Conservation (phyloP, 1,140 invertebrate genomes). For the Hormaphis cornu region DNA sequence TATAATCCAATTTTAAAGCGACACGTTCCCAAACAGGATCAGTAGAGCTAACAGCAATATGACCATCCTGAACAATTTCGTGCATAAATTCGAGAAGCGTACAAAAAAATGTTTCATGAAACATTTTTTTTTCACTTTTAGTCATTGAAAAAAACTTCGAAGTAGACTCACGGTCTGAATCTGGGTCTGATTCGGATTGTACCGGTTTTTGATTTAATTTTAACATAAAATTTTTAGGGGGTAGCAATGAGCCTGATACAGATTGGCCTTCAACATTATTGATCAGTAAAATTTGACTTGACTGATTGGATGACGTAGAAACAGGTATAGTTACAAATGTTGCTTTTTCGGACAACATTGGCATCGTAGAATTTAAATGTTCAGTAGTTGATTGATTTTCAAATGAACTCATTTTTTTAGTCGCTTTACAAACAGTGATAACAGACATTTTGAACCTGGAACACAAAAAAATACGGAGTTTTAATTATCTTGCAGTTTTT, state of each 20-base stretch:
- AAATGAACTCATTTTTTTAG: not conserved
- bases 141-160: conserved; percentile 28
- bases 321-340: not conserved
- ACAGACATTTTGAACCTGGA: conserved; percentile 9
- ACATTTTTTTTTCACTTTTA: conserved; percentile 23
- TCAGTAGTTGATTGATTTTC: conserved; percentile 7
- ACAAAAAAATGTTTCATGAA: conserved; percentile 13
- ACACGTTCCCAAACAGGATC: conserved; percentile 12
- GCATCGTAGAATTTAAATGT: not conserved
- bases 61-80: conserved; percentile 1
- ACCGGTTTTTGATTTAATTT: conserved; percentile 15
- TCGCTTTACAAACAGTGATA: not conserved
- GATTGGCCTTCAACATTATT: conserved; percentile 12
- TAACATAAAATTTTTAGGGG: conserved; percentile 18
- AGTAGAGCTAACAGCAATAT: conserved; percentile 3
- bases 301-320: not conserved
- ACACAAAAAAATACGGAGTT: not conserved
- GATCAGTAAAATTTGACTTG: conserved; percentile 3
- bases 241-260: conserved; percentile 8
- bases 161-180: not conserved
- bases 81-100: conserved; percentile 9
- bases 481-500: no score
- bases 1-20: conserved; percentile 8
- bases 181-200: not conserved
- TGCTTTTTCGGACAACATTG: not conserved